These are phyloP conservation scores for Cyanoliseus patagonus DNA, from an alignment of 2,113 vertebrate species.

Conservation along the genomic window DNA sequence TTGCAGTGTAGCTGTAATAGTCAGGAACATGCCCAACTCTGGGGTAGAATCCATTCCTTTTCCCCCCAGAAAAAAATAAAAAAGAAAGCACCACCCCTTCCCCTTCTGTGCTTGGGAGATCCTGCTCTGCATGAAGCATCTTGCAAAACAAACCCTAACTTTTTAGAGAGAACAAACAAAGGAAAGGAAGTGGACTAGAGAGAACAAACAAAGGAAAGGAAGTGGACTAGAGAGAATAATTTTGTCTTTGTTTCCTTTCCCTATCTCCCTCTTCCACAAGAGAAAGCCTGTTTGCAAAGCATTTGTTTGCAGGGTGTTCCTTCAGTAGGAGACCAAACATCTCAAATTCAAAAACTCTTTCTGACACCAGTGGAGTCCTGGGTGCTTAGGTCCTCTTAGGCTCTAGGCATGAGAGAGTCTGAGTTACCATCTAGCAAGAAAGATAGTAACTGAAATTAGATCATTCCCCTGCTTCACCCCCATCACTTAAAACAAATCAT, in stretches of 20 bases:
- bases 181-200: background rate
- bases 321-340: background rate
- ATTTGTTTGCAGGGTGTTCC: background rate
- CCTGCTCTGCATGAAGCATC: background rate
- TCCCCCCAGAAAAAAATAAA: background rate
- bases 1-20: background rate
- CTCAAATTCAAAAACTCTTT: background rate
- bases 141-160: background rate
- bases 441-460: constrained; percentile 39
- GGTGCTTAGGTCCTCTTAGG: background rate
- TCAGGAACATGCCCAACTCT: background rate
- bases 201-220: background rate
- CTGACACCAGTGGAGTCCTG: background rate
- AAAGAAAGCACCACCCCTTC: background rate
- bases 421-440: background rate
- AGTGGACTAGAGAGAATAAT: background rate
- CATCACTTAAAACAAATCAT: constrained; percentile 61
- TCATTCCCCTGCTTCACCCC: background rate
- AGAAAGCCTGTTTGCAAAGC: background rate
- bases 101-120: background rate
- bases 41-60: background rate
- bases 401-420: background rate
- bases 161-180: background rate
- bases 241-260: background rate
- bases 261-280: background rate